Evolutionary conservation across 2,797 vertebrate genomes (phyloP).

Genomic region (Sebastes trivittatus): DNA sequence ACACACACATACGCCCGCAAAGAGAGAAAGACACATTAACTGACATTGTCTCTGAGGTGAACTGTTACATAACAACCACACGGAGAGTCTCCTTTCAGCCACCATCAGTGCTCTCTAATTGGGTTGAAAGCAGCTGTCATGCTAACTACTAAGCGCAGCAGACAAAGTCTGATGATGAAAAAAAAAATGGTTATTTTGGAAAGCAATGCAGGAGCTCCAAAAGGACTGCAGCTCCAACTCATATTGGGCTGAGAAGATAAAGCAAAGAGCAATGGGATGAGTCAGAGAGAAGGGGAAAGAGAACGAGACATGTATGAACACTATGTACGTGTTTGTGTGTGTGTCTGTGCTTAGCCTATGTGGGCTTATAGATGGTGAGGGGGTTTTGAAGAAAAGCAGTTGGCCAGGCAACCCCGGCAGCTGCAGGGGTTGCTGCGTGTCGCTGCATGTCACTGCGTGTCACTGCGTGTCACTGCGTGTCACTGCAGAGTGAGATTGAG

Average conservation of each 20-base stretch:
- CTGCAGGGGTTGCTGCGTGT: slow-evolving; percentile 41
- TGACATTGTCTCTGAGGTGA: slow-evolving; percentile 59
- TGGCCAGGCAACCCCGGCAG: slow-evolving; percentile 31
- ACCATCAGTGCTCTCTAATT: slow-evolving; percentile 70
- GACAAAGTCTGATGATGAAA: slow-evolving; percentile 25
- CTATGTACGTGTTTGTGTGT: neutral
- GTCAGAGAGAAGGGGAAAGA: slow-evolving; percentile 14
- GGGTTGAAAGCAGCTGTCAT: slow-evolving; percentile 69
- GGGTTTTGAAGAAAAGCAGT: slow-evolving; percentile 45
- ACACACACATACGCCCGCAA: neutral
- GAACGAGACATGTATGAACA: neutral
- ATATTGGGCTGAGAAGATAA: slow-evolving; percentile 18
- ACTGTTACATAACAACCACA: slow-evolving; percentile 58
- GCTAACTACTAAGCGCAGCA: slow-evolving; percentile 55
- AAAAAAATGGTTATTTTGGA: slow-evolving; percentile 63
- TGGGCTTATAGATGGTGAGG: slow-evolving; percentile 19
- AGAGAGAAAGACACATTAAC: slow-evolving; percentile 36
- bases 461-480: slow-evolving; percentile 51
- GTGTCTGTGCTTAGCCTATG: slow-evolving; percentile 2
- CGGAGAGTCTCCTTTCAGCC: slow-evolving; percentile 47
- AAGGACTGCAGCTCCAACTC: slow-evolving; percentile 41
- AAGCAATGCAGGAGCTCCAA: slow-evolving; percentile 28
- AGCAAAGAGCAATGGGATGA: slow-evolving; percentile 2
- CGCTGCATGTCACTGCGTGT: slow-evolving; percentile 50
- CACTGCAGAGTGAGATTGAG: slow-evolving; percentile 36